phyloP scores from a whole-genome alignment of 2,888 invertebrate genomes.

The Drosophila quinaria region DNA sequence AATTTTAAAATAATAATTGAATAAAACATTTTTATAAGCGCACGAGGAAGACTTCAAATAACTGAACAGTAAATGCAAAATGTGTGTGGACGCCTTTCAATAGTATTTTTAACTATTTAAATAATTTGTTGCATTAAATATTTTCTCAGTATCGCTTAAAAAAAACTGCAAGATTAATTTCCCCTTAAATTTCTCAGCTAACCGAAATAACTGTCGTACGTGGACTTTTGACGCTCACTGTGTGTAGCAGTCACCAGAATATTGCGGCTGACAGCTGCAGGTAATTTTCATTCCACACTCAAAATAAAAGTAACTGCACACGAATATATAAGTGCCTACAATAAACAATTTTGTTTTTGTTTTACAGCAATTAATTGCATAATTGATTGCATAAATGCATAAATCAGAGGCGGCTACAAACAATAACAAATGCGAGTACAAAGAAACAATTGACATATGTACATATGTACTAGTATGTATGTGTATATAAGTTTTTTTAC shows the following conservation, averaged over 20 bases:
- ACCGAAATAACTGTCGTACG: not conserved
- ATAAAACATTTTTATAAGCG: too few species aligned
- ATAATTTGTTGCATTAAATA: not conserved
- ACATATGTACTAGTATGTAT: slow-evolving; percentile 7
- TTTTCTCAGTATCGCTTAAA: not conserved
- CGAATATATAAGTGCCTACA: not conserved
- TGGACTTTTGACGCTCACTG: not conserved
- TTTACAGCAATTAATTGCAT: slow-evolving; percentile 77
- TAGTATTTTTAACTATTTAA: not conserved
- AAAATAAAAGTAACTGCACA: slow-evolving; percentile 31
- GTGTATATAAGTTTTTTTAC: slow-evolving; percentile 35
- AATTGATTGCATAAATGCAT: slow-evolving; percentile 76
- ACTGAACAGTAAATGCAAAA: not conserved
- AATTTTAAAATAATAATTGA: too few species aligned
- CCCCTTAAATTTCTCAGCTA: not conserved
- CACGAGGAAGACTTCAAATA: not conserved
- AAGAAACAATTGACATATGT: slow-evolving; percentile 17
- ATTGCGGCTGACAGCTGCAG: slow-evolving; percentile 58
- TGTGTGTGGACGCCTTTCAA: not conserved
- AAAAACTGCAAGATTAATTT: not conserved
- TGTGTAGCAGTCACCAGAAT: slow-evolving; percentile 4
- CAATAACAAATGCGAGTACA: slow-evolving; percentile 30
- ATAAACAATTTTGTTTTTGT: slow-evolving; percentile 57
- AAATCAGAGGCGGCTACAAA: slow-evolving; percentile 51
- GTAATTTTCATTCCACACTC: slow-evolving; percentile 70